Evolutionary conservation across 53 echinoderm and acorn worm species (phyloP).

Genomic region (Actinopyga echinites): DNA sequence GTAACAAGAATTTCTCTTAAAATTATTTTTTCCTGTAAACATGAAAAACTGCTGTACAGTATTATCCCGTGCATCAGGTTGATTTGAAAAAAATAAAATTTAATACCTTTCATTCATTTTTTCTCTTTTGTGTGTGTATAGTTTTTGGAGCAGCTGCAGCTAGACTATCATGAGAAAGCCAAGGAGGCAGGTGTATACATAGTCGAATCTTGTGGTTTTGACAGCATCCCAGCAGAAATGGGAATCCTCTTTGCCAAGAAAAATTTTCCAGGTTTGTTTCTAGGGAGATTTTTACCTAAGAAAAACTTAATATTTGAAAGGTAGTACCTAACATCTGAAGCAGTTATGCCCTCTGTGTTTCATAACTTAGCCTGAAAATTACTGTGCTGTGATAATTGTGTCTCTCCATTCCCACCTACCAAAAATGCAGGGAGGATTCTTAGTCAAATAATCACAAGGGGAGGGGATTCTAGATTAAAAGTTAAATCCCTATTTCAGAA

Average conservation of each 20-base stretch:
- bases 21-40: too few species aligned
- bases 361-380: too few species aligned
- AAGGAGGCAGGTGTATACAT: conserved; percentile 80
- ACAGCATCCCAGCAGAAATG: conserved; percentile 96
- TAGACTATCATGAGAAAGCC: conserved; percentile 78
- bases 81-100: background rate
- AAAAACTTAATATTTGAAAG: background rate
- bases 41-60: too few species aligned
- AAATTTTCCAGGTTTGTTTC: conserved; percentile 77
- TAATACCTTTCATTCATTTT: background rate
- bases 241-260: conserved; percentile 67
- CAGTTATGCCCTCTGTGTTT: background rate
- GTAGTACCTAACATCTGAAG: background rate
- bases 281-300: background rate
- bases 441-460: too few species aligned
- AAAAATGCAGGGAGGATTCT: too few species aligned
- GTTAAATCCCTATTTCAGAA: too few species aligned
- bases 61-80: too few species aligned
- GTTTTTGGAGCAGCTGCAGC: conserved; percentile 79
- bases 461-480: too few species aligned
- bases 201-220: conserved; percentile 86
- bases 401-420: too few species aligned
- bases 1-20: too few species aligned
- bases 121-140: background rate
- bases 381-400: too few species aligned